phyloP scores from a whole-genome alignment of 2,113 vertebrate species.

The Halcyon malimbica region DNA sequence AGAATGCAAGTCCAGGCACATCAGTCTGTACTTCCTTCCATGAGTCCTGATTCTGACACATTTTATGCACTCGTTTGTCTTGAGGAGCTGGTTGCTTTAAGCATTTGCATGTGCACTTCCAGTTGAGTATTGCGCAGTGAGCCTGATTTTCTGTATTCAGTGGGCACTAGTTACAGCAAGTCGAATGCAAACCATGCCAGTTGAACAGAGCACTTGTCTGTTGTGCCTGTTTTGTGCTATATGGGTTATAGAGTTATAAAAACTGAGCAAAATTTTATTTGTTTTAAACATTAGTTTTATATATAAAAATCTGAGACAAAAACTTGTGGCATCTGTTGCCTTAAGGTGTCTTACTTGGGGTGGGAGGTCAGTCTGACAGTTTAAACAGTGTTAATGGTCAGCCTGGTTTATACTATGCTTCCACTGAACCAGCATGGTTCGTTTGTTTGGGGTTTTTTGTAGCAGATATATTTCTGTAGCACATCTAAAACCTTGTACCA shows the following conservation, averaged over 20 bases:
- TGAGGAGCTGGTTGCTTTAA: slow-evolving; percentile 38
- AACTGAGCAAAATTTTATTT: background rate
- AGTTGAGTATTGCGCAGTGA: background rate
- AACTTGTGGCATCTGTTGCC: background rate
- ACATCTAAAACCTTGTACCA: background rate
- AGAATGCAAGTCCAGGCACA: slow-evolving; percentile 41
- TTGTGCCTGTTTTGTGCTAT: background rate
- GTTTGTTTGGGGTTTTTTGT: background rate
- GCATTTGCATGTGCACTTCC: slow-evolving; percentile 44
- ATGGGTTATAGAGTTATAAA: background rate
- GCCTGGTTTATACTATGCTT: background rate
- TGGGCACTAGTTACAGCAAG: background rate
- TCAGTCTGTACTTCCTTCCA: background rate
- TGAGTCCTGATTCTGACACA: slow-evolving; percentile 1
- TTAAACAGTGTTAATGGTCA: background rate
- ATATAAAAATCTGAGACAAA: background rate
- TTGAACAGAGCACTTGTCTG: background rate
- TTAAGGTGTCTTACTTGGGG: background rate
- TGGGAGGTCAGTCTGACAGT: background rate
- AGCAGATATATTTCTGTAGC: background rate
- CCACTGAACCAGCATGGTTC: background rate
- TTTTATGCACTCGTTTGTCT: slow-evolving; percentile 37
- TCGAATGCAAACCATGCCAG: background rate
- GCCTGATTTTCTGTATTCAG: background rate
- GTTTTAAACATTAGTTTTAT: background rate